These are phyloP conservation scores for Galeopterus variegatus DNA, from an alignment of 2,113 vertebrate genomes.

Conservation along the genomic window DNA sequence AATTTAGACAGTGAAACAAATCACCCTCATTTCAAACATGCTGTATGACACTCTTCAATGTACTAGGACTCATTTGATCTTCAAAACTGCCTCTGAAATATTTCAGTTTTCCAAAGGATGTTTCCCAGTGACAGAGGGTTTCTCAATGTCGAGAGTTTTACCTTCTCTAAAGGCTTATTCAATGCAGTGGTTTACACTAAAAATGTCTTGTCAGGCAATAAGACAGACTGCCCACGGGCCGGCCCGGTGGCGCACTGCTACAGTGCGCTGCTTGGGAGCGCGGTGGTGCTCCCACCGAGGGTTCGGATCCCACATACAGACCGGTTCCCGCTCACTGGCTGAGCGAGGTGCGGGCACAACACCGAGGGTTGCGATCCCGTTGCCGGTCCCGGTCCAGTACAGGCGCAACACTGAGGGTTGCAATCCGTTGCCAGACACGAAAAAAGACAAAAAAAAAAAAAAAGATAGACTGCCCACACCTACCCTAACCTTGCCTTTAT, in stretches of 20 bases:
- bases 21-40: background rate
- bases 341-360: too few relatives aligned
- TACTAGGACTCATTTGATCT: background rate
- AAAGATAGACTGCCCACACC: background rate
- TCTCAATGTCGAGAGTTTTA: background rate
- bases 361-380: too few relatives aligned
- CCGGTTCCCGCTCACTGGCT: too few relatives aligned
- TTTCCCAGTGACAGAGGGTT: background rate
- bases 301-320: too few relatives aligned
- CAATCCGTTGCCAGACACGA: too few relatives aligned
- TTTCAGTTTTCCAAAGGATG: background rate
- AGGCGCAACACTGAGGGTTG: too few relatives aligned
- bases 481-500: background rate
- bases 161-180: background rate
- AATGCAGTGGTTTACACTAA: background rate
- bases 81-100: background rate
- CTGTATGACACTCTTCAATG: background rate
- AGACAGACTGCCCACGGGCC: fast-evolving
- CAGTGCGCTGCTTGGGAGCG: too few relatives aligned
- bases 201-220: background rate
- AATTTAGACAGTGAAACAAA: background rate
- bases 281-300: too few relatives aligned
- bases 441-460: too few relatives aligned
- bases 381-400: too few relatives aligned
- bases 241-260: too few relatives aligned